Base-by-base conservation (phyloP, 2,888 invertebrate genomes). In the Drosophila mimetica region DNA sequence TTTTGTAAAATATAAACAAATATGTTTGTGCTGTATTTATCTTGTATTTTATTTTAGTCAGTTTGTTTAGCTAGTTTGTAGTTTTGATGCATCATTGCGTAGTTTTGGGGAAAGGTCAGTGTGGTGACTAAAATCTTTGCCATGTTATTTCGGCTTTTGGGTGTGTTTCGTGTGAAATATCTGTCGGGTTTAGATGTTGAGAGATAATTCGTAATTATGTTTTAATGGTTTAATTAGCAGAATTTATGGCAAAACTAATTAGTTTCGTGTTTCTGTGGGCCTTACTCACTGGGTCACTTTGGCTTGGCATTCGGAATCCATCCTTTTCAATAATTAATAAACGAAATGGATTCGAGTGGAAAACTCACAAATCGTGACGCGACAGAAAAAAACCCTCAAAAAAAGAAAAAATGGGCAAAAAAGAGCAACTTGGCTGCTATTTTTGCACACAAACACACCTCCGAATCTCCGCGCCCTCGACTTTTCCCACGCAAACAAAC, bases 281-380 rank as follows among this genome's bases (percentile, higher is more conserved):
- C 34, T 42, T 16, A 34, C 22, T 30, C 20, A 36, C 7, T 44
- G 16, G 42, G 34, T 59, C 22, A 39, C 22, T 30, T 65, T 36
- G 46, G 44, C 16, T 5, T 22, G 6, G 22, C 30, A 11, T 16
- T 13, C 39, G 22, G 32, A 39, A 60, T 65, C 52, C 16, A 44
- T 44, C 42, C 20, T 8, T 8, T 30, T 22, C 16, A 64, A 67
- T 76, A 77, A 79, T 87, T 82, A 79, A 79, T 76, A 71, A 79
- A 55, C 66, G 71, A 75, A 79, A 74, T 66, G 63, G 72, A 48
- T 63, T 86, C 75, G 51, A 74, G 77, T 75, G 77, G 74, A 87
- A 85, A 87, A 87, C 69, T 82, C 66, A 71, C 50, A 74, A 75
- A 61, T 81, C 88, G 85, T 87, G 88, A 87, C 82, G 75, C 61